These are phyloP conservation scores for Zaprionus vittiger DNA, from an alignment of 1,140 invertebrate genomes.

Conservation along the genomic window DNA sequence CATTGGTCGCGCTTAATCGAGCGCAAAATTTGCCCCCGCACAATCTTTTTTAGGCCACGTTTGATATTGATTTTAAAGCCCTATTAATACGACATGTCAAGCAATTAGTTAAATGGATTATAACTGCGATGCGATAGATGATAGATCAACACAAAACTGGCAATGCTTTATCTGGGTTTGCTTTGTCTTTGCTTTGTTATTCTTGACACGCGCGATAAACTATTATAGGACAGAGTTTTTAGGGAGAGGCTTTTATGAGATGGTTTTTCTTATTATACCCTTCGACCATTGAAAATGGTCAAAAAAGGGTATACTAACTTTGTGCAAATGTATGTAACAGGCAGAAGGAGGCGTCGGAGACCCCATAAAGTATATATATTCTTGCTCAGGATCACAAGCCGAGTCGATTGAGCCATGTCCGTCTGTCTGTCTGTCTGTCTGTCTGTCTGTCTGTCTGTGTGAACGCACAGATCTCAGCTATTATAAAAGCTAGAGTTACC, in stretches of 20 bases:
- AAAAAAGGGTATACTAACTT: too few relatives aligned
- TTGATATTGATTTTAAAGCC: constrained; percentile 68
- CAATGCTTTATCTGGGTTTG: background rate
- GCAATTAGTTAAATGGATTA: constrained; percentile 51
- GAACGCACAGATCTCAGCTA: too few relatives aligned
- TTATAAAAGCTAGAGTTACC: too few relatives aligned
- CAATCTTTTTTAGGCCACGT: constrained; percentile 42
- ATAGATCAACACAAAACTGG: constrained; percentile 2
- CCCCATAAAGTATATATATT: too few relatives aligned
- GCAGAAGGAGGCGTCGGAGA: too few relatives aligned
- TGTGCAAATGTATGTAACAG: too few relatives aligned
- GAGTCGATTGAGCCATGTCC: too few relatives aligned
- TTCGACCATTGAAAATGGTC: too few relatives aligned
- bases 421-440: too few relatives aligned
- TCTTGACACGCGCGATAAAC: background rate
- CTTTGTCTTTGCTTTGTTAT: background rate
- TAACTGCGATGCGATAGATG: constrained; percentile 22
- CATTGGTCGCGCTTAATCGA: constrained; percentile 66
- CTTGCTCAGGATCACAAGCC: too few relatives aligned
- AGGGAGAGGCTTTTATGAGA: background rate
- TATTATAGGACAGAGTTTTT: background rate
- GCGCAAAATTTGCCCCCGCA: constrained; percentile 60
- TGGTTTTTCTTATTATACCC: background rate
- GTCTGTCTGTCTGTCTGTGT: too few relatives aligned
- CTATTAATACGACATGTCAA: constrained; percentile 61